These are phyloP conservation scores for Amblyopsis hoosieri DNA, from an alignment of 2,797 vertebrate genomes.

Conservation along the genomic window DNA sequence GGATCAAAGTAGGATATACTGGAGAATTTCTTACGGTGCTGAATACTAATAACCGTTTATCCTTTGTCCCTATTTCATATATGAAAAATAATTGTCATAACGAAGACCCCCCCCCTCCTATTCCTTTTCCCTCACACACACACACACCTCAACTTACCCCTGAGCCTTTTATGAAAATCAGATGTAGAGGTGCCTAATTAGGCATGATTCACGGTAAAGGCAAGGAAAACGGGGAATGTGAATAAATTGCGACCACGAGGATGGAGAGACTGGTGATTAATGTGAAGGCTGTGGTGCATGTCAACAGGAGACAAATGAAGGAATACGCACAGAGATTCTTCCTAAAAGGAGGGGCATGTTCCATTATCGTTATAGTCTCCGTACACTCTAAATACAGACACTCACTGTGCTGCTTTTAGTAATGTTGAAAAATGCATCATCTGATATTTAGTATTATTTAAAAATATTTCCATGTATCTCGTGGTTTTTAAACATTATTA, in stretches of 20 bases:
- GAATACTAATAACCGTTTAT: slow-evolving; percentile 73
- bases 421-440: too few species aligned
- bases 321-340: slow-evolving; percentile 43
- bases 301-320: slow-evolving; percentile 69
- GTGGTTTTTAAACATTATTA: too few species aligned
- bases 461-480: too few species aligned
- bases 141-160: slow-evolving; percentile 38
- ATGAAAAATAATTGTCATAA: slow-evolving; percentile 79
- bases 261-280: slow-evolving; percentile 82
- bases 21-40: slow-evolving; percentile 55
- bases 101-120: slow-evolving; percentile 27
- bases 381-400: too few species aligned
- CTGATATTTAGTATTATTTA: too few species aligned
- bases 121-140: not conserved
- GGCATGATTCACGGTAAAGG: slow-evolving; percentile 81
- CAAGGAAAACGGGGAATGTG: slow-evolving; percentile 77
- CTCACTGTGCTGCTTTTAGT: too few species aligned
- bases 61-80: slow-evolving; percentile 71
- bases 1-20: slow-evolving; percentile 57
- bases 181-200: slow-evolving; percentile 81
- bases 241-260: slow-evolving; percentile 79
- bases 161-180: slow-evolving; percentile 80
- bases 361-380: too few species aligned
- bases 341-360: slow-evolving; percentile 20
- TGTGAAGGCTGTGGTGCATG: slow-evolving; percentile 79